Conservation (phyloP, 2,797 vertebrate genomes). For the Spizella passerina region DNA sequence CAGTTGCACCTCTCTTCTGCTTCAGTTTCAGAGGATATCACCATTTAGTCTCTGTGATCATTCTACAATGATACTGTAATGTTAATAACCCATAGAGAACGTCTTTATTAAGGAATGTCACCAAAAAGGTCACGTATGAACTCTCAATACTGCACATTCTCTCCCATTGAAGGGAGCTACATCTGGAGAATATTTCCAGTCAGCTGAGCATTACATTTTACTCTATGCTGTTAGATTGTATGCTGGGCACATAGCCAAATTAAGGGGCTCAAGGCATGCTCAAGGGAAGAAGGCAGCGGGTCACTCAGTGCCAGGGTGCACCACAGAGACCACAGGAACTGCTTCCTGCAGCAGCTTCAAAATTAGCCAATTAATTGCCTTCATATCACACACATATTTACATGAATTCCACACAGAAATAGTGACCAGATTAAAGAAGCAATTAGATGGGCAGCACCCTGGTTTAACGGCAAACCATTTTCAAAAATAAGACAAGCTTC, state of each 20-base stretch:
- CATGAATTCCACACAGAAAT: background rate
- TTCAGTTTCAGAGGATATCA: background rate
- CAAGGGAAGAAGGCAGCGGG: background rate
- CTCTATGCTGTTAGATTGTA: background rate
- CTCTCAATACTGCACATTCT: background rate
- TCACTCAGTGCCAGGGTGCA: background rate
- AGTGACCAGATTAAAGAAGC: background rate
- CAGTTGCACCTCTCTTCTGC: background rate
- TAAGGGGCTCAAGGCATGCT: background rate
- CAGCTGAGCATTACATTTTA: background rate
- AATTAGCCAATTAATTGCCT: background rate
- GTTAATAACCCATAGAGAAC: background rate
- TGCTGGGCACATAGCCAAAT: background rate
- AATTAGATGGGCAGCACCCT: background rate
- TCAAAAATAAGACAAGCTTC: background rate
- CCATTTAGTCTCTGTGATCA: background rate
- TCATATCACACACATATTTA: background rate
- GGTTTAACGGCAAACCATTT: background rate
- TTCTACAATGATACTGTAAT: background rate
- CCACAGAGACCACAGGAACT: background rate
- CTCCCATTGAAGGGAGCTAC: background rate
- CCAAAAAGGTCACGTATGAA: background rate
- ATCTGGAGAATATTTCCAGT: background rate
- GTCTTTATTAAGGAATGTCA: background rate
- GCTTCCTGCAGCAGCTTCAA: background rate